Conservation (phyloP, 2,888 invertebrate species). For the Yponomeuta plumbellus region DNA sequence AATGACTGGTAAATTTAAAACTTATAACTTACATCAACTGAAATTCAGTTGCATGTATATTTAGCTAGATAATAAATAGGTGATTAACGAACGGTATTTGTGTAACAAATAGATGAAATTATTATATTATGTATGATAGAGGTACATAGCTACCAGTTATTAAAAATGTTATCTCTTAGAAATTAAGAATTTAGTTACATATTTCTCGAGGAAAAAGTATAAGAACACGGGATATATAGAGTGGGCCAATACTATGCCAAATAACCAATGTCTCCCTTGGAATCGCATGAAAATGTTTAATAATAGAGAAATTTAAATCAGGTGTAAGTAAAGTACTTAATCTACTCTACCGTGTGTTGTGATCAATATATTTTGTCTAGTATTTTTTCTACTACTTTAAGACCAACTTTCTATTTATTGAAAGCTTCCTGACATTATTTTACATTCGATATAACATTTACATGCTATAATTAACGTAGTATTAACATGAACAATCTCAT, state of each 20-base stretch:
- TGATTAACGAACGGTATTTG: slow-evolving; percentile 26
- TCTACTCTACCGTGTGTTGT: slow-evolving; percentile 28
- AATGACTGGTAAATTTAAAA: slow-evolving; percentile 15
- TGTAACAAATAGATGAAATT: slow-evolving; percentile 59
- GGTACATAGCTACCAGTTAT: slow-evolving; percentile 25
- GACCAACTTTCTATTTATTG: slow-evolving; percentile 9
- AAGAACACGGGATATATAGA: slow-evolving; percentile 3
- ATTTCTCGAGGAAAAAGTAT: slow-evolving; percentile 4
- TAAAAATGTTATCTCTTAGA: slow-evolving; percentile 16
- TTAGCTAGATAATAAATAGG: slow-evolving; percentile 27
- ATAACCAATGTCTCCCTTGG: not conserved
- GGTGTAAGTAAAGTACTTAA: not conserved
- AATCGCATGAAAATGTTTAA: not conserved
- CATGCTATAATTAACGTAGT: not conserved
- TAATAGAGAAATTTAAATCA: not conserved
- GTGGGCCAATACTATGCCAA: slow-evolving; percentile 17
- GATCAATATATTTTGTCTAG: slow-evolving; percentile 28
- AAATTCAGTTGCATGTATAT: slow-evolving; percentile 16
- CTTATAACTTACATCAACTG: slow-evolving; percentile 10
- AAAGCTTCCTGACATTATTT: not conserved
- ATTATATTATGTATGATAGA: slow-evolving; percentile 32
- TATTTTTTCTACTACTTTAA: slow-evolving; percentile 15
- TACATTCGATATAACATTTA: not conserved
- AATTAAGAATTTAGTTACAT: slow-evolving; percentile 6
- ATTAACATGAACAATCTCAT: not conserved